A percentile compares a stretch with the other conserved stretches of the same genome.
Evolutionary conservation across 2,888 invertebrate species (phyloP).

Genomic region (Troides aeacus): DNA sequence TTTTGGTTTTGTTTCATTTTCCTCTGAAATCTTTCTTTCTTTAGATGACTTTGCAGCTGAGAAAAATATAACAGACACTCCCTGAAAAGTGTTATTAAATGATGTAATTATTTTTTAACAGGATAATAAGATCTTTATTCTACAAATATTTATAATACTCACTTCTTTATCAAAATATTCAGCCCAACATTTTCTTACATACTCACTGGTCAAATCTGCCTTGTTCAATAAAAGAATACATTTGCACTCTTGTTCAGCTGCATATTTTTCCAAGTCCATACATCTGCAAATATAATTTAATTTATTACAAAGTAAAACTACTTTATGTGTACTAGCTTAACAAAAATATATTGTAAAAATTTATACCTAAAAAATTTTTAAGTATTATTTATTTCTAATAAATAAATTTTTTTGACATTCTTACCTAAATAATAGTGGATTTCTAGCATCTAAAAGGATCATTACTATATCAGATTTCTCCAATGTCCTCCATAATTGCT

Average conservation of each 20-base stretch:
- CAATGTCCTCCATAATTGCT: conserved; percentile 99
- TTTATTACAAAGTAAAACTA: no score
- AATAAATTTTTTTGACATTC: not conserved
- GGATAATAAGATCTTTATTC: not conserved
- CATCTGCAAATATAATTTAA: conserved; percentile 79
- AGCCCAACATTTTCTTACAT: conserved; percentile 91
- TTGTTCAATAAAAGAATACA: conserved; percentile 96
- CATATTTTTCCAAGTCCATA: conserved; percentile 89
- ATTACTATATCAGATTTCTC: conserved; percentile 96
- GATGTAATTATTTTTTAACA: not conserved
- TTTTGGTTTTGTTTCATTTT: conserved; percentile 42
- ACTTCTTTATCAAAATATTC: conserved; percentile 87
- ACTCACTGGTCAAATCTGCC: conserved; percentile 91
- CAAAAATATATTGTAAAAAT: no score
- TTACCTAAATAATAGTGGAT: conserved; percentile 91
- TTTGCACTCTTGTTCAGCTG: conserved; percentile 67
- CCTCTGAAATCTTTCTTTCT: conserved; percentile 68
- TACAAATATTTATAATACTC: conserved; percentile 25
- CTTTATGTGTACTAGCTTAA: no score
- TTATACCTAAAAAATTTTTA: no score
- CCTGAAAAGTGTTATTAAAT: conserved; percentile 49
- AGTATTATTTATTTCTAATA: not conserved
- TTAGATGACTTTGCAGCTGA: conserved; percentile 87
- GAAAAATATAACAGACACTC: conserved; percentile 91
- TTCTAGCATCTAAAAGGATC: conserved; percentile 97